These are phyloP conservation scores for Dromius quadrimaculatus DNA, from an alignment of 2,888 invertebrate species.

Conservation along the genomic window DNA sequence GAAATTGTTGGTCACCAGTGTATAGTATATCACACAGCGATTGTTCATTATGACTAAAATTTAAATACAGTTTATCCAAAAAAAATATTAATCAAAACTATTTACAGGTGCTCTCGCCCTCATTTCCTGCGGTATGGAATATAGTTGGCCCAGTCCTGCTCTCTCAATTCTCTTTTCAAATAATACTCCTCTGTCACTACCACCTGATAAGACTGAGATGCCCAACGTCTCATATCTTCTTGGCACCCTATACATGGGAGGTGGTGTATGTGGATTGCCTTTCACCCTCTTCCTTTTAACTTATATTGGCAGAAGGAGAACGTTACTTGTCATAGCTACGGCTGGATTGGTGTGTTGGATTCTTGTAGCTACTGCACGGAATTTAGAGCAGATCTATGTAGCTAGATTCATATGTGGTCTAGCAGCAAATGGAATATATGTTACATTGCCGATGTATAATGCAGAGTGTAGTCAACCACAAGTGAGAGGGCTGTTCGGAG, in stretches of 20 bases:
- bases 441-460: conserved; percentile 65
- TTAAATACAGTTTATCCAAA: too few species aligned
- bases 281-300: conserved; percentile 61
- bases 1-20: too few species aligned
- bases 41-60: too few species aligned
- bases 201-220: not conserved
- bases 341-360: conserved; percentile 63
- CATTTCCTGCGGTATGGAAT: conserved; percentile 4
- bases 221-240: not conserved
- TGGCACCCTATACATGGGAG: conserved; percentile 7
- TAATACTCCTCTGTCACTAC: not conserved
- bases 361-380: conserved; percentile 61
- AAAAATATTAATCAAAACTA: too few species aligned
- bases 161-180: not conserved
- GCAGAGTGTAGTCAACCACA: conserved; percentile 65
- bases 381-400: conserved; percentile 60
- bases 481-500: conserved; percentile 63
- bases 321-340: conserved; percentile 61
- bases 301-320: conserved; percentile 61
- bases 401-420: conserved; percentile 64
- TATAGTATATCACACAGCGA: too few species aligned
- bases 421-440: conserved; percentile 64
- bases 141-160: conserved; percentile 10
- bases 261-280: conserved; percentile 55
- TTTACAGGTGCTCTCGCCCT: conserved; percentile 8